These are phyloP conservation scores for Stegodyphus dumicola DNA, from an alignment of 1,140 invertebrate species.

Conservation along the genomic window DNA sequence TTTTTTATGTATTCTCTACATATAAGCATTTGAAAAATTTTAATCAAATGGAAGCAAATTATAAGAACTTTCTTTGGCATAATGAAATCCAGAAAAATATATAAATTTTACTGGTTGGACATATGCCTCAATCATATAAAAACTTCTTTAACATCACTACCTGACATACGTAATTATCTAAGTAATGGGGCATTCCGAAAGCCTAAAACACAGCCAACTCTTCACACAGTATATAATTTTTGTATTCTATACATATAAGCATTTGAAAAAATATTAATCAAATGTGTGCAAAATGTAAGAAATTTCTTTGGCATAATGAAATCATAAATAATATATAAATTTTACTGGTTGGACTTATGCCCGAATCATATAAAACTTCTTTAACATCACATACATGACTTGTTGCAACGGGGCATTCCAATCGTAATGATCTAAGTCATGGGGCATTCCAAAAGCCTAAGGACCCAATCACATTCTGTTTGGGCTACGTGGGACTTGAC, in stretches of 20 bases:
- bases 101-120: background rate
- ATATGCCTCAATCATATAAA: background rate
- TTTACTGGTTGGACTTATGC: conserved; percentile 16
- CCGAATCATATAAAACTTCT: background rate
- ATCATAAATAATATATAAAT: conserved; percentile 13
- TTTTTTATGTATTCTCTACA: no score
- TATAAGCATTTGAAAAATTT: background rate
- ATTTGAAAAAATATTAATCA: background rate
- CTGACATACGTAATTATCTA: no score
- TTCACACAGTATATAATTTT: no score
- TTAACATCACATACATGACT: no score
- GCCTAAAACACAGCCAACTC: no score
- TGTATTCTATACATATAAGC: background rate
- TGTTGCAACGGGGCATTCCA: no score
- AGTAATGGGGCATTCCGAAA: no score
- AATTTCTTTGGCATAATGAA: conserved; percentile 17
- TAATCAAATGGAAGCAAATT: background rate
- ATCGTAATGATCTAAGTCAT: background rate
- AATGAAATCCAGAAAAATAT: conserved; percentile 21
- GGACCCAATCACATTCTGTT: no score
- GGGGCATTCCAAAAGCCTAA: no score
- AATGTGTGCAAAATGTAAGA: background rate
- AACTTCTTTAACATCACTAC: no score
- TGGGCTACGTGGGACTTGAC: no score
- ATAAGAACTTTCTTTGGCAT: conserved; percentile 3